Conservation (phyloP, 1,140 invertebrate species). For the Micrasema longulum region DNA sequence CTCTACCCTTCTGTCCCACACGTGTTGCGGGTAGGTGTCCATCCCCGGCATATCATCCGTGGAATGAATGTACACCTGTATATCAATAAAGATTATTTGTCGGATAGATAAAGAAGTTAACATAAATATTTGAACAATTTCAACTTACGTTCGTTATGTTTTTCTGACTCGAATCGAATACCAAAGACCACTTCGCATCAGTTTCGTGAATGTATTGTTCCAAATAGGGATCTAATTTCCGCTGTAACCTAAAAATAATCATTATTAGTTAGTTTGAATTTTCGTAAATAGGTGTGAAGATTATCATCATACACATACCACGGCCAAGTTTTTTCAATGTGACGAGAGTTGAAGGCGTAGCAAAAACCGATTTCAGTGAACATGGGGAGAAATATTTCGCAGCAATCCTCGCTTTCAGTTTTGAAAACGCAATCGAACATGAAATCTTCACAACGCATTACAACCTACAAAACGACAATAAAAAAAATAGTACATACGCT, state of each 20-base stretch:
- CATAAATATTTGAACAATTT: too few species aligned
- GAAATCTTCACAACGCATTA: slow-evolving; percentile 68
- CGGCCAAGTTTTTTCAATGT: slow-evolving; percentile 66
- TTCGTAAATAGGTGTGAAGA: not conserved
- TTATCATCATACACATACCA: slow-evolving; percentile 60
- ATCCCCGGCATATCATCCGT: slow-evolving; percentile 75
- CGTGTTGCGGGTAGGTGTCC: slow-evolving; percentile 74
- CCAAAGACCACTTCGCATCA: slow-evolving; percentile 72
- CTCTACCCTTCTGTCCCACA: slow-evolving; percentile 74
- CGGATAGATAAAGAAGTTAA: too few species aligned
- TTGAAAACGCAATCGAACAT: slow-evolving; percentile 73
- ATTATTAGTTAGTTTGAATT: not conserved
- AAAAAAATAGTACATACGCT: too few species aligned
- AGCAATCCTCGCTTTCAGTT: slow-evolving; percentile 71
- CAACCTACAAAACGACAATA: slow-evolving; percentile 61
- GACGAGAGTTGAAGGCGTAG: slow-evolving; percentile 76
- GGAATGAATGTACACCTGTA: slow-evolving; percentile 76
- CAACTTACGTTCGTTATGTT: slow-evolving; percentile 65
- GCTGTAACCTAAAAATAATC: slow-evolving; percentile 59
- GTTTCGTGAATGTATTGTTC: slow-evolving; percentile 73
- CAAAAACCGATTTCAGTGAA: slow-evolving; percentile 80
- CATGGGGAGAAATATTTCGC: slow-evolving; percentile 71
- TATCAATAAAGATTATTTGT: too few species aligned
- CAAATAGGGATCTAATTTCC: slow-evolving; percentile 61
- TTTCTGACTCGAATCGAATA: slow-evolving; percentile 66